A percentile compares a stretch with the other conserved stretches of the same genome.
phyloP scores from a whole-genome alignment of 2,113 vertebrate species.

The Ammospiza nelsoni region DNA sequence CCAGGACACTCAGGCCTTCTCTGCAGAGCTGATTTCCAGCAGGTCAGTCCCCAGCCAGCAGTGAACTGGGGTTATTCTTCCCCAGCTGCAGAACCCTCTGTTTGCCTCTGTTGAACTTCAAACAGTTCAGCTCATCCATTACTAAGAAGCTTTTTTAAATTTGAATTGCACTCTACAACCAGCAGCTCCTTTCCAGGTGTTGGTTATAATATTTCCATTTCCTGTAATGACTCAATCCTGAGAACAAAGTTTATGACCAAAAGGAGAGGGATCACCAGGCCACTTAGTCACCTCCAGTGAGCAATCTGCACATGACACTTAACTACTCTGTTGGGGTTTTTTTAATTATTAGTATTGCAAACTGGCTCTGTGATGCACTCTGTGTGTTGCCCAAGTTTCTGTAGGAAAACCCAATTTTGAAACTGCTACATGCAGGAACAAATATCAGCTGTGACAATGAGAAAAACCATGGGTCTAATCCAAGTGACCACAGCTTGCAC shows the following conservation, averaged over 20 bases:
- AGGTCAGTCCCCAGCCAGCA: background rate
- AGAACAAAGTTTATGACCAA: background rate
- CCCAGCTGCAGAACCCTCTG: no score
- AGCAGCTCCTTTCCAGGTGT: background rate
- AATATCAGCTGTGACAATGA: background rate
- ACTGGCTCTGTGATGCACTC: background rate
- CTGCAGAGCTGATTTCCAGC: background rate
- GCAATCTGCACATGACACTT: background rate
- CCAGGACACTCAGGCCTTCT: background rate
- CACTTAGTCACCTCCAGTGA: background rate
- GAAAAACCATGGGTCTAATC: background rate
- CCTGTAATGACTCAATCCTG: background rate
- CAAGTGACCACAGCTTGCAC: background rate
- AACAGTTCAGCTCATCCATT: background rate
- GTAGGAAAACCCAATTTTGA: background rate
- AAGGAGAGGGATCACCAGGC: background rate
- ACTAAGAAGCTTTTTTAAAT: background rate
- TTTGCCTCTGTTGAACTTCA: background rate
- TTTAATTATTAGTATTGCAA: background rate
- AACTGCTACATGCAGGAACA: background rate
- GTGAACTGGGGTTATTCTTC: background rate
- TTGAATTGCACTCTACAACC: background rate
- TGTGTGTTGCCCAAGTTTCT: background rate
- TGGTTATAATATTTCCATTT: background rate
- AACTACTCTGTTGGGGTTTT: background rate